Evolutionary conservation across 1,140 invertebrate genomes (phyloP), one percentile per base, ranked within the genome.

Genomic region (Ceratoteleas bidentatus): DNA sequence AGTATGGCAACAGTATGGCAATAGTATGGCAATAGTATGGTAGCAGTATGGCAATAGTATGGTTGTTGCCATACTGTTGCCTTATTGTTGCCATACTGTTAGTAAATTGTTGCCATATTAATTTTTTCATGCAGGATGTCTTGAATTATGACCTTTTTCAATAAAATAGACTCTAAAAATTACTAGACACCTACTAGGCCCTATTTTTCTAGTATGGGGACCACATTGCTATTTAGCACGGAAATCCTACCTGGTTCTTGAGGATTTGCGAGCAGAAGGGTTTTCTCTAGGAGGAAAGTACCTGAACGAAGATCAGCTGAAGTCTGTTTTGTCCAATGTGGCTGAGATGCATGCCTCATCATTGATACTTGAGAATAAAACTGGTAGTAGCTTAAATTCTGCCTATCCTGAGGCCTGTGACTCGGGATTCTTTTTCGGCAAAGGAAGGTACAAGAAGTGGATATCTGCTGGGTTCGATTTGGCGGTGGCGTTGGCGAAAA

Each of bases 221-320:
- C 90, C 91, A 13, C 88, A 87, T 3, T 92, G 88, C 76, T 90
- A 90, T 53, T 88, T 92, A 40, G 86, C 87, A 5, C 88, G 89
- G 58, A 83, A 90, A 0, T 87, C 72, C 7, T 47, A 38, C 11
- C 5, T 85, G 0, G 34, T 85, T 9, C 24, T 76, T 9, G 53
- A 74, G 40, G 36, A 76, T 50, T 36, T 85, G 0, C 56, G 75
- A 66, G 24, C 33, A 8, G 76, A 53, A 14, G 65, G 74, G 11
- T 89, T 50, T 36, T 10, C 13, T 2, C 43, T 81, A 14, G 13
- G 34, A 2, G 36, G 61, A 11, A 88, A 87, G 15, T 9, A 91
- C 4, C 82, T 93, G 0, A 45, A 40, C 7, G 88, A 89, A 57
- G 88, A 4, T 3, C 13, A 50, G 14, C n/a, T 50, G 13, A 50